Base-by-base conservation (phyloP, 2,113 vertebrate species). In the Nannospalax galili region DNA sequence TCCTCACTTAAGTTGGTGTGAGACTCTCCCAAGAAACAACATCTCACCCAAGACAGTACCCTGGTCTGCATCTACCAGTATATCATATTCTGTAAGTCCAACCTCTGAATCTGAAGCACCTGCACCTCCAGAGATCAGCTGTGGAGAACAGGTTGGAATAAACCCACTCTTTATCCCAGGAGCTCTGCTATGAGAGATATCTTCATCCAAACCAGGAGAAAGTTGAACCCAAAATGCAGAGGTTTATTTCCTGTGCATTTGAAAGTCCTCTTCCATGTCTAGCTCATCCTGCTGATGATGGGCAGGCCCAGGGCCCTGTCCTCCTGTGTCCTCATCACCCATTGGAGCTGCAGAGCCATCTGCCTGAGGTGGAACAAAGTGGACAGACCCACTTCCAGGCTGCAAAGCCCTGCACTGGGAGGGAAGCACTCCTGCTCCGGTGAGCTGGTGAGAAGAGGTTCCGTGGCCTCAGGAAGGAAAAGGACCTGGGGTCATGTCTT, bases 1-100 rank as follows among this genome's bases (percentile, higher is more conserved):
- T 37, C 60, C 2, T 9, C 48, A 7, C 35, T 14, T 30, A 12
- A 1, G n/a, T 20, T 6, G 35, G 1, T 15, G 0, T 24, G 2
- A 62, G 4, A 4, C 48, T 48, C 45, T 5, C 6, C 52, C 81
- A 40, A 52, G 60, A 73, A 85, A 40, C 19, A 2, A 0, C 10
- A 5, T 4, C 24, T 19, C 20, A 22, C 16, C 62, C n/a, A 45
- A 65, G 28, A 52, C 30, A 42, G 17, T 67, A 42, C 28, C 11
- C 42, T 9, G 6, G 19, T 48, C 65, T 24, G 12, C 16, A 20
- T n/a, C 32, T 52, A 42, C 64, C 19, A 22, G 5, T 45, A 1
- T 24, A 8, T 48, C 64, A 12, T 19, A 65, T 35, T 69, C 82
- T 69, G 30, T 62, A 67, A 22, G 30, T 67, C 62, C 22, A 24